phyloP scores from a whole-genome alignment of 2,797 vertebrate genomes.

The Percopsis omiscomaycus region DNA sequence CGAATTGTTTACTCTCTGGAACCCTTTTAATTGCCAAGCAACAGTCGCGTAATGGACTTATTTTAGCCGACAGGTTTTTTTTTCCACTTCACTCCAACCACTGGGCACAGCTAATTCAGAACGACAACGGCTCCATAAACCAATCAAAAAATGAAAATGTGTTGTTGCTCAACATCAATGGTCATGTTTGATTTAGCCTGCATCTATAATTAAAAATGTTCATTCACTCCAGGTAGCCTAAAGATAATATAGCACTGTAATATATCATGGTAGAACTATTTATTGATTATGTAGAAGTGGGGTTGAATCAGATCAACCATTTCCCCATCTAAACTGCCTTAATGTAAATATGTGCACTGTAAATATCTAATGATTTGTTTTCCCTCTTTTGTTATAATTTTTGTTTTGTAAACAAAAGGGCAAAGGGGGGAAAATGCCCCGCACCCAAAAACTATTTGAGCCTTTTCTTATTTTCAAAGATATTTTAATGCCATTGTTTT shows the following conservation, averaged over 20 bases:
- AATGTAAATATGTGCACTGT: slow-evolving; percentile 98
- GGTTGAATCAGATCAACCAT: slow-evolving; percentile 70
- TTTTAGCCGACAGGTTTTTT: slow-evolving; percentile 22
- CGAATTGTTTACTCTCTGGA: background rate
- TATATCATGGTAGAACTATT: slow-evolving; percentile 78
- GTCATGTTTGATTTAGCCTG: slow-evolving; percentile 51
- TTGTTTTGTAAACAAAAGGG: slow-evolving; percentile 85
- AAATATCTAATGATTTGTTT: slow-evolving; percentile 83
- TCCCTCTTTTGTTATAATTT: slow-evolving; percentile 81
- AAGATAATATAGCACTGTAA: slow-evolving; percentile 70
- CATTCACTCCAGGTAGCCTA: slow-evolving; percentile 70
- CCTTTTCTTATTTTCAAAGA: slow-evolving; percentile 76
- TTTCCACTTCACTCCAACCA: slow-evolving; percentile 22
- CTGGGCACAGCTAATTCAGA: slow-evolving; percentile 43
- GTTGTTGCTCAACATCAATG: slow-evolving; percentile 29
- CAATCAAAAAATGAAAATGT: slow-evolving; percentile 32
- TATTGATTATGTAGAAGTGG: slow-evolving; percentile 78
- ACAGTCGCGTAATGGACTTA: slow-evolving; percentile 30
- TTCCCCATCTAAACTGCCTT: slow-evolving; percentile 82
- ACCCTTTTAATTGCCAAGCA: background rate
- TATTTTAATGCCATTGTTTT: slow-evolving; percentile 75
- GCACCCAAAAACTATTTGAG: slow-evolving; percentile 85
- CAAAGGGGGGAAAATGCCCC: slow-evolving; percentile 81
- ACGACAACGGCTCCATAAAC: slow-evolving; percentile 37
- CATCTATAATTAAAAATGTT: slow-evolving; percentile 65